These are phyloP conservation scores for Nyctereutes procyonoides DNA, from an alignment of 2,113 vertebrate species.

Conservation along the genomic window DNA sequence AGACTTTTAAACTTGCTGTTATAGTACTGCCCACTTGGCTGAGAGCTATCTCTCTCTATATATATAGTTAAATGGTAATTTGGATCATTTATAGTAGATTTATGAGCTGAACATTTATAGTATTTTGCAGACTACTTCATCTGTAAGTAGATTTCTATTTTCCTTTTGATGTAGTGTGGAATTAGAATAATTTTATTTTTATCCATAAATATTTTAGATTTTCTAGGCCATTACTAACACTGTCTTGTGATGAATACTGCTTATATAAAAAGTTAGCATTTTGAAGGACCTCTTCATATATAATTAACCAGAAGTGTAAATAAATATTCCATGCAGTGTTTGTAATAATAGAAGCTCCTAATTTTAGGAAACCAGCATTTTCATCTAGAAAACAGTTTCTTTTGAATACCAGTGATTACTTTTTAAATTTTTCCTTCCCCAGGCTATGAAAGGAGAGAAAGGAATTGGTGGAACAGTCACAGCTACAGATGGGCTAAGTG, in stretches of 20 bases:
- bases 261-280: slow-evolving; percentile 12
- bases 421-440: slow-evolving; percentile 15
- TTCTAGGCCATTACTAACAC: not conserved
- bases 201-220: slow-evolving; percentile 29
- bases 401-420: not conserved
- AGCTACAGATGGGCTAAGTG: slow-evolving; percentile 92
- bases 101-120: not conserved
- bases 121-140: not conserved
- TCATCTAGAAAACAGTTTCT: slow-evolving; percentile 16
- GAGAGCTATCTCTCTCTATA: not conserved
- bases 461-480: slow-evolving; percentile 93
- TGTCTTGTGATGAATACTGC: not conserved
- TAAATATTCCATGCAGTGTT: slow-evolving; percentile 1
- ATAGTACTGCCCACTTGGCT: not conserved
- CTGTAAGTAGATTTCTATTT: not conserved
- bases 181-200: slow-evolving; percentile 48
- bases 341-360: not conserved
- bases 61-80: not conserved
- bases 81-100: not conserved
- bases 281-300: not conserved
- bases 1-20: not conserved
- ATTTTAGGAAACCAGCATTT: slow-evolving; percentile 41
- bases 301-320: slow-evolving; percentile 54
- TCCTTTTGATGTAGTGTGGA: not conserved
- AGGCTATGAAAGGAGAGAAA: slow-evolving; percentile 99